These are phyloP conservation scores for Ammodytes dubius DNA, from an alignment of 2,113 vertebrate genomes.

Conservation along the genomic window DNA sequence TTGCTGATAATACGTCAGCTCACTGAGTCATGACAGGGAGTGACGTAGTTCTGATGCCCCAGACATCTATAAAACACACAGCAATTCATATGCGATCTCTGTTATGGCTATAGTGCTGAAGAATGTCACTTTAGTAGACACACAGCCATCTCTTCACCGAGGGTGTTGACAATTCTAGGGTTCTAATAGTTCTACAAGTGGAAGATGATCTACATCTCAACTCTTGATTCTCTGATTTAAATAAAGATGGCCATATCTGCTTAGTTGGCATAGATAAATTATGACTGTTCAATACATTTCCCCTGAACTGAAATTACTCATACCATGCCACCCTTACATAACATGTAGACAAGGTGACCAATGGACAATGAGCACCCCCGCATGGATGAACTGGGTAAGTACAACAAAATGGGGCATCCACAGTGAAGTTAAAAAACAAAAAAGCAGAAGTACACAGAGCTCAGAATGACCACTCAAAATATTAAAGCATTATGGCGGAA, in stretches of 20 bases:
- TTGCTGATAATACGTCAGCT: conserved; percentile 4
- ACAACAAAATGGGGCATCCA: conserved; percentile 1
- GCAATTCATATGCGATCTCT: neutral
- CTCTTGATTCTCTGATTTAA: neutral
- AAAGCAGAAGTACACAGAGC: neutral
- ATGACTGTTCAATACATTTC: neutral
- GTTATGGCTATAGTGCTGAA: neutral
- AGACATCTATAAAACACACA: neutral
- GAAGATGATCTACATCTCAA: neutral
- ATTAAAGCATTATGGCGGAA: neutral
- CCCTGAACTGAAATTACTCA: neutral
- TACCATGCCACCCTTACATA: neutral
- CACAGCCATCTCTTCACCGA: neutral
- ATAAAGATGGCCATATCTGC: neutral
- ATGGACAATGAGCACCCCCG: conserved; percentile 52
- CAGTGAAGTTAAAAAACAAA: neutral
- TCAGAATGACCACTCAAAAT: neutral
- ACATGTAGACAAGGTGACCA: neutral
- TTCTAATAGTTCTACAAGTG: neutral
- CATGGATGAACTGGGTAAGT: conserved; percentile 48
- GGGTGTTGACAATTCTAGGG: neutral
- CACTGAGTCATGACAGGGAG: conserved; percentile 10
- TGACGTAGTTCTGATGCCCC: conserved; percentile 5
- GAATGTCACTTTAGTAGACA: neutral
- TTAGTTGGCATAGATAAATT: neutral